Evolutionary conservation across 1,140 invertebrate species (phyloP), one percentile per base, ranked within the genome.

Genomic region (Ceratina japonica): DNA sequence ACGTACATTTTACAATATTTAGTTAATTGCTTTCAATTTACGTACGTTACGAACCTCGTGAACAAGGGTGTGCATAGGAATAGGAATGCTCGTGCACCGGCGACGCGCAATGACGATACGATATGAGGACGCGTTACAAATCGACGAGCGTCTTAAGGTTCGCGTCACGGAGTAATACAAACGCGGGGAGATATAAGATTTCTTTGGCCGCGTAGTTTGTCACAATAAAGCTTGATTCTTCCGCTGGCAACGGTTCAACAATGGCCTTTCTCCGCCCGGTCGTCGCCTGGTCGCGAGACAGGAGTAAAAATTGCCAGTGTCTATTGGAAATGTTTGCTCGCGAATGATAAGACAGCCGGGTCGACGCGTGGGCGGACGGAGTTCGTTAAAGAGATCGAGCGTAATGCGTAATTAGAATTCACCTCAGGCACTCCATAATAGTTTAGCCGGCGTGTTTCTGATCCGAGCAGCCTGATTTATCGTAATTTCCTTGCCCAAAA

Each of bases 231-330:
- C 44, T 37, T 15, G 51, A 16, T 69, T 44, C 24, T 68, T 62
- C 24, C 15, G 54, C 15, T 77, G 66, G 66, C 66, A 69, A 37
- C 56, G 65, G 18, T 76, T 76, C 75, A 76, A 70, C 65, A 3
- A 20, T 18, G 22, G n/a, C 1, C 24, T 16, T 44, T 27, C 31
- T 52, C 20, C 16, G 0, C 20, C 7, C 15, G 0, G 18, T 10
- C 8, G 3, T 4, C 27, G 37, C 44, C 27, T 31, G 4, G 27
- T 2, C 27, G 27, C 24, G 13, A 20, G 27, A 51, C 31, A 22
- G 31, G 4, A 16, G 20, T 12, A 52, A 71, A 62, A 77, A 62
- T 70, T 10, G 18, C 37, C 20, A 5, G 10, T 3, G 15, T 8
- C 22, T n/a, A 44, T 15, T 18, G 13, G 5, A 18, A 8, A 1